phyloP scores from a whole-genome alignment of 2,113 vertebrate species.

The Corythornis madagascariensis region DNA sequence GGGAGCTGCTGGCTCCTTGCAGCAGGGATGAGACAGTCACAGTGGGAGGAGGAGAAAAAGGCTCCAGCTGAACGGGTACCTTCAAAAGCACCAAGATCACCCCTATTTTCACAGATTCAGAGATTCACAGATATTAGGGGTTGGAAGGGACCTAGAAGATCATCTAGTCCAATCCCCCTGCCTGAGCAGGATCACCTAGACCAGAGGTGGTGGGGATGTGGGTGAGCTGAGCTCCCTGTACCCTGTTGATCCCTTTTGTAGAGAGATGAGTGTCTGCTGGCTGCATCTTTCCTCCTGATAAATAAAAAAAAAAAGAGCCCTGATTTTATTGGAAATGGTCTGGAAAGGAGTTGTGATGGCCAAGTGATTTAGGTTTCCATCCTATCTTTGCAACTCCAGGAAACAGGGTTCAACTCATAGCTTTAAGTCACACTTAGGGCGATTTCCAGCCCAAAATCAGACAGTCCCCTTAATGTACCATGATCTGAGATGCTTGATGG shows the following conservation, averaged over 20 bases:
- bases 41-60: not conserved
- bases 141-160: too few relatives aligned
- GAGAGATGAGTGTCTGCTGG: not conserved
- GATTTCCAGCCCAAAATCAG: not conserved
- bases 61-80: not conserved
- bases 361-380: not conserved
- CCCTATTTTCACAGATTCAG: too few relatives aligned
- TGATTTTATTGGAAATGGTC: not conserved
- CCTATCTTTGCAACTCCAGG: not conserved
- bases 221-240: not conserved
- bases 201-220: not conserved
- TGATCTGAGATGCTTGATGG: not conserved
- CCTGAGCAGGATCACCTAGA: too few relatives aligned
- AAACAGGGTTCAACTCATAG: not conserved
- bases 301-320: too few relatives aligned
- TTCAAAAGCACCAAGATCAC: not conserved
- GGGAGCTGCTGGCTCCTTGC: not conserved
- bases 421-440: rapidly evolving
- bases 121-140: too few relatives aligned
- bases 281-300: rapidly evolving
- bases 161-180: too few relatives aligned
- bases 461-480: not conserved
- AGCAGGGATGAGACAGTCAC: rapidly evolving
- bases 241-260: rapidly evolving
- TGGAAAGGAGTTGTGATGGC: not conserved